Base-by-base conservation (phyloP, 2,113 vertebrate genomes). In the Lophotis ruficrista region DNA sequence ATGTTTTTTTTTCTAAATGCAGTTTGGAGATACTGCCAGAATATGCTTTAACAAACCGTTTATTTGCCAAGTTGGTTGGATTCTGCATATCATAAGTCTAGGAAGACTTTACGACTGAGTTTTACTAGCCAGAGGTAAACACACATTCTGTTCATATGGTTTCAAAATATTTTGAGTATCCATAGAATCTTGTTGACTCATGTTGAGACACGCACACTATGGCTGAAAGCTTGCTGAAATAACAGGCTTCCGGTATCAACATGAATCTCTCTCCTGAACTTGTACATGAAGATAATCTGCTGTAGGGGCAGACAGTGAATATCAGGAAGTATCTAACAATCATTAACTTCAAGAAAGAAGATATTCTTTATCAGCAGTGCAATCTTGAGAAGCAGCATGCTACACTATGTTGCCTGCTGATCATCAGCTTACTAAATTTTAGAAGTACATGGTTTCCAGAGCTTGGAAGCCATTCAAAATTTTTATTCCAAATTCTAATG, bases 121-220 rank as follows among this genome's bases (percentile, higher is more conserved):
- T 96, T 94, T 94, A 96, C 65, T 89, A 92, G 83, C 30, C 89
- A 93, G 81, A 91, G 83, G 77, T 96, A 96, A 97, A 96, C 73
- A 95, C 85, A 90, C 54, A 58, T 92, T 64, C n/a, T 91, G 95
- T 72, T 96, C 94, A 96, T 94, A 97, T 87, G 92, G 91, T 96
- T 96, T 97, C 96, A 96, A 97, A 96, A 97, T 96, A 97, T 97
- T 97, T 96, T 95, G 91, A 80, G 94, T 96, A 96, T 96, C 96
- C 96, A 97, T 93, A 96, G 96, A 94, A 80, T 72, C 83, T 70
- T 87, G 66, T 94, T 95, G 94, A 95, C 73, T 94, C 77, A 33
- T 7, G 28, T 51, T 89, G 64, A 93, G 64, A 93, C 48, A 89
- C 0, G 0, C 43, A 82, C 21, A 25, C 53, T 64, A 87, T 48